Conservation (phyloP, 1,140 invertebrate species). For the Megalopta genalis region DNA sequence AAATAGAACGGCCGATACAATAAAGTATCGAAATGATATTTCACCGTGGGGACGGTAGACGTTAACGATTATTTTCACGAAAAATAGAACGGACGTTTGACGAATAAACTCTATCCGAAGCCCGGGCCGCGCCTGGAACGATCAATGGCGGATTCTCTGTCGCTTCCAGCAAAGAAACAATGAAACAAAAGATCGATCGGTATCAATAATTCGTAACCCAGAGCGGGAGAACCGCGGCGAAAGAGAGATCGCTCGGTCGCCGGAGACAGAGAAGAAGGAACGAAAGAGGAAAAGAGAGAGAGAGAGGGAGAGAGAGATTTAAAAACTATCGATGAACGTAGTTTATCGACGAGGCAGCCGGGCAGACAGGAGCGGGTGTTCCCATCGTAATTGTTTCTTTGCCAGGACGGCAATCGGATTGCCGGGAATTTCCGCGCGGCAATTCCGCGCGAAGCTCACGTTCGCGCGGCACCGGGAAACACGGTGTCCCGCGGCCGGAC, state of each 20-base stretch:
- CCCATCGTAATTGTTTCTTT: conserved; percentile 32
- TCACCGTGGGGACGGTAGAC: background rate
- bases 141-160: background rate
- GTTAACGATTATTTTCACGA: conserved; percentile 2
- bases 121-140: background rate
- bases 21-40: conserved; percentile 4
- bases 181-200: conserved; percentile 7
- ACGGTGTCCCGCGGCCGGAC: conserved; percentile 1
- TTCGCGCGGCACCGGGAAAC: background rate
- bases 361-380: background rate
- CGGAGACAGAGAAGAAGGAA: too few species aligned
- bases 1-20: background rate
- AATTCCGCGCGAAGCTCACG: too few species aligned
- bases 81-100: conserved; percentile 1
- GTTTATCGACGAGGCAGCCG: too few species aligned
- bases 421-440: background rate
- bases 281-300: background rate
- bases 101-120: background rate
- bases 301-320: conserved; percentile 1
- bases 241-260: too few species aligned
- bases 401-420: conserved; percentile 32
- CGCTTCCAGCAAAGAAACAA: background rate
- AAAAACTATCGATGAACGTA: conserved; percentile 3
- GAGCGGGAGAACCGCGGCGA: too few species aligned
- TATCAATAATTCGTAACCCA: conserved; percentile 6